These are phyloP conservation scores for Pantherophis alleghaniensis DNA, from an alignment of 2,797 vertebrate species.

Conservation along the genomic window DNA sequence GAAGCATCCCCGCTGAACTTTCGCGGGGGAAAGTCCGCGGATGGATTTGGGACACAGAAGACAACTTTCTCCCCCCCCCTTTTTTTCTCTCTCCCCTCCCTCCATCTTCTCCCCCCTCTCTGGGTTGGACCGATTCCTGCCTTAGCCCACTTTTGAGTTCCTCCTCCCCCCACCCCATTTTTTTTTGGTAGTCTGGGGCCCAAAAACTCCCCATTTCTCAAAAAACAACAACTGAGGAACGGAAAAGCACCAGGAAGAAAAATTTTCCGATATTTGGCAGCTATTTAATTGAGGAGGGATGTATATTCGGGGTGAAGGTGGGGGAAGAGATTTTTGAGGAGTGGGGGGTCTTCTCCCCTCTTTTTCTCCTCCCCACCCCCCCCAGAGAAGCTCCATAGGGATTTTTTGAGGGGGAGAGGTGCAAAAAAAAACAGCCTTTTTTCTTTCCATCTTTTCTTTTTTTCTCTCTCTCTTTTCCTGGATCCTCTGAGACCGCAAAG, in stretches of 20 bases:
- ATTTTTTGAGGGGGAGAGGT: not conserved
- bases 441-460: not conserved
- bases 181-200: too few relatives aligned
- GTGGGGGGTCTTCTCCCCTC: not conserved
- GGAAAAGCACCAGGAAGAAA: not conserved
- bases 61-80: too few relatives aligned
- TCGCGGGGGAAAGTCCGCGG: not conserved
- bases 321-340: not conserved
- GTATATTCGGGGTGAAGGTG: too few relatives aligned
- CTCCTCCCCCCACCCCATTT: not conserved
- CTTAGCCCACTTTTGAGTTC: not conserved
- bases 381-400: not conserved
- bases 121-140: conserved; percentile 2
- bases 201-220: too few relatives aligned
- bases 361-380: not conserved
- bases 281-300: not conserved
- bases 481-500: not conserved
- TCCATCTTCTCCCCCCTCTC: not conserved
- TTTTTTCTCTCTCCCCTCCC: not conserved
- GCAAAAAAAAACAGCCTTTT: not conserved
- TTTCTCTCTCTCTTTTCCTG: not conserved
- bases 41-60: not conserved
- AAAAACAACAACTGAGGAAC: not conserved
- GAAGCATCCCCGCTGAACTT: not conserved
- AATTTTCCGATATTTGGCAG: not conserved